A percentile compares a stretch with the other conserved stretches of the same genome.
phyloP scores from a whole-genome alignment of 2,113 vertebrate genomes.

The Bambusicola thoracicus region DNA sequence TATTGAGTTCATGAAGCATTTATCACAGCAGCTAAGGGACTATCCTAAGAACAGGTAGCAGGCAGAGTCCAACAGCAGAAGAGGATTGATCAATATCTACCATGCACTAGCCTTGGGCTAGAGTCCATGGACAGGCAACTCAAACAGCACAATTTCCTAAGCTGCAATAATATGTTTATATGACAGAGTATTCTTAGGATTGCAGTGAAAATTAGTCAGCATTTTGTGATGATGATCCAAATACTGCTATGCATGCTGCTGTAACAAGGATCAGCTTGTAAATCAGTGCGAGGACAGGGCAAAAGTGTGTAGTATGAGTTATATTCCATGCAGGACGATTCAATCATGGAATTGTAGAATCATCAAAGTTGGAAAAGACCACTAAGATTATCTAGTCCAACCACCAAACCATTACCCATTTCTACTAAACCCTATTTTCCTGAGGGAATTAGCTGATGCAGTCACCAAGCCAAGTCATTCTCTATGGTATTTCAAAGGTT shows the following conservation, averaged over 20 bases:
- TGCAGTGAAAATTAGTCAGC: background rate
- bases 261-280: background rate
- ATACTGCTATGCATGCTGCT: rapidly evolving
- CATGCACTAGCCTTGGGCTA: background rate
- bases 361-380: too few species aligned
- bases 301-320: background rate
- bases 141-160: background rate
- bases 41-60: background rate
- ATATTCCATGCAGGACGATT: background rate
- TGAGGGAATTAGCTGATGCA: too few species aligned
- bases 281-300: background rate
- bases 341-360: too few species aligned
- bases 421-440: too few species aligned
- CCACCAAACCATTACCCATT: too few species aligned
- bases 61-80: background rate
- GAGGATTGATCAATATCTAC: background rate
- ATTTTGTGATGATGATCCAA: background rate
- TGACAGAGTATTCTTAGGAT: background rate
- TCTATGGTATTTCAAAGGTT: too few species aligned
- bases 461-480: too few species aligned
- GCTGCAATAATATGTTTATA: background rate
- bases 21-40: background rate
- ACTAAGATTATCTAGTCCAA: too few species aligned
- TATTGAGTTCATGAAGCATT: background rate
- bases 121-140: background rate